phyloP scores from a whole-genome alignment of 2,888 invertebrate genomes.

The Hoplodrina blanda region DNA sequence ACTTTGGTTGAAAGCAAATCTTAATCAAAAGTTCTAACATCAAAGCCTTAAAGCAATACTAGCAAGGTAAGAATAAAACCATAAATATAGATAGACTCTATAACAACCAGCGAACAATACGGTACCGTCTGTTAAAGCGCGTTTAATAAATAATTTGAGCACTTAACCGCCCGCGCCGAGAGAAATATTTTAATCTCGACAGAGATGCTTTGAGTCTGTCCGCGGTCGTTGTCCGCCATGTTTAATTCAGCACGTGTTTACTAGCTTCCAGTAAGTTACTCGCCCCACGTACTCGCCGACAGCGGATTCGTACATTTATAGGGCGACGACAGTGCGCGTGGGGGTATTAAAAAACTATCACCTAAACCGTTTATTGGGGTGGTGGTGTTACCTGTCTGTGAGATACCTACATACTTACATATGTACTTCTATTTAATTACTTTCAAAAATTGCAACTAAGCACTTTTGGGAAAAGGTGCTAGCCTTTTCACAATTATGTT shows the following conservation, averaged over 20 bases:
- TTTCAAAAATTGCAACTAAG: background rate
- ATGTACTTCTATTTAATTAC: slow-evolving; percentile 4
- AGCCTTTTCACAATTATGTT: too few relatives aligned
- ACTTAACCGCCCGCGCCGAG: slow-evolving; percentile 75
- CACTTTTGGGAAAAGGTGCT: background rate
- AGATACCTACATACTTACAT: slow-evolving; percentile 3
- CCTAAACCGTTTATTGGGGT: slow-evolving; percentile 37
- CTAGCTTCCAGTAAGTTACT: slow-evolving; percentile 72
- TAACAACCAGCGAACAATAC: slow-evolving; percentile 67
- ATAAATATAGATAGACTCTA: slow-evolving; percentile 59
- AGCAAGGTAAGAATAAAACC: slow-evolving; percentile 28
- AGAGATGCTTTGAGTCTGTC: slow-evolving; percentile 80
- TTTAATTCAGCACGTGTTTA: slow-evolving; percentile 81
- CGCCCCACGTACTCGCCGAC: slow-evolving; percentile 57
- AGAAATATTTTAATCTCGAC: slow-evolving; percentile 87
- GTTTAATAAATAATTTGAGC: slow-evolving; percentile 86
- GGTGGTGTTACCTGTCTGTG: slow-evolving; percentile 22
- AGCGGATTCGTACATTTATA: slow-evolving; percentile 56
- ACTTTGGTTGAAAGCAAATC: background rate
- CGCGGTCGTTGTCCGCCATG: slow-evolving; percentile 80
- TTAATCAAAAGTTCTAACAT: slow-evolving; percentile 25
- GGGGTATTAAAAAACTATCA: slow-evolving; percentile 56
- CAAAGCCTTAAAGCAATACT: slow-evolving; percentile 32
- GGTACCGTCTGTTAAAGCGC: slow-evolving; percentile 70
- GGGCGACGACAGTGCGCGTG: slow-evolving; percentile 62